Base-by-base conservation (phyloP, 2,797 vertebrate species). In the Eulemur albifrons region DNA sequence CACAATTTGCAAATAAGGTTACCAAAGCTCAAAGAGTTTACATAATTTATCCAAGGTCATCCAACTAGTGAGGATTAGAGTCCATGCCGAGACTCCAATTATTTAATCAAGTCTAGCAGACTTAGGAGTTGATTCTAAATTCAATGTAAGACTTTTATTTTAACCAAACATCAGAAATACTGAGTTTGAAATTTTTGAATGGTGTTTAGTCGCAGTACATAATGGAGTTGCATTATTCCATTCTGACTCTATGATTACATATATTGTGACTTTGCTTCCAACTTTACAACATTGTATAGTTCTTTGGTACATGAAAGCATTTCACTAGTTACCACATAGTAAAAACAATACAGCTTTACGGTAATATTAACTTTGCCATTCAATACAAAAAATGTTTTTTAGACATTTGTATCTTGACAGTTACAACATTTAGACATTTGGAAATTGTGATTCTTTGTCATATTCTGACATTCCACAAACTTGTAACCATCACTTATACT, bases 351-450 rank as follows among this genome's bases (percentile, higher is more conserved):
- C 88, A 97, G 97, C 95, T 97, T 82, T 88, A 90, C 77, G 94
- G 87, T 90, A 97, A 97, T 76, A 95, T 92, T 97, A 96, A 95
- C 96, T 98, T 97, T 93, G 90, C 89, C 96, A 96, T 98, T 97
- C 94, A 84, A 83, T 43, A 84, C 32, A 96, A 96, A 95, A 95
- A 94, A 63, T 65, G 92, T 91, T 97, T 96, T 95, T 95, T 81
- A 94, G 87, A 95, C 63, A 35, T 93, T 77, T 96, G 75, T 84
- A 87, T 97, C 90, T 97, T 73, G 90, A 87, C 94, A 97, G 73
- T 65, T 96, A 72, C 95, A 98, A 98, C 84, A 88, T 57, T 61
- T 83, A 98, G 93, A 81, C 48, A 93, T 86, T 92, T 90, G 97
- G 97, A 98, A 98, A 98, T 14, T 91, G 83, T 69, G 79, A 97